A percentile compares a stretch with the other conserved stretches of the same genome.
These are phyloP conservation scores for Oscheius sp. DNA, from an alignment of 2,888 invertebrate genomes.

Conservation along the genomic window DNA sequence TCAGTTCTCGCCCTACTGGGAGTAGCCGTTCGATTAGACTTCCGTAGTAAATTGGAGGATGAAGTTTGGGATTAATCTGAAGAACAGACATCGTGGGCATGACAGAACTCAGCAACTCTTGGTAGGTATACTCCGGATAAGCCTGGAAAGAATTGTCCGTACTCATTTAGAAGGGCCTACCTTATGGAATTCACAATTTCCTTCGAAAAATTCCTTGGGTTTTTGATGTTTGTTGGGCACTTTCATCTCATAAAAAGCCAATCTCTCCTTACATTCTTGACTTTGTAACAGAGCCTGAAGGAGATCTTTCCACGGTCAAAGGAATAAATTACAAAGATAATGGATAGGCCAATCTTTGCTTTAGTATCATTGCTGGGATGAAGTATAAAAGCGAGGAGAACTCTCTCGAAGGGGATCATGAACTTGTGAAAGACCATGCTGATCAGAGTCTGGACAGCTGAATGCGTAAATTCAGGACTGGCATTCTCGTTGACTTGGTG, in stretches of 20 bases:
- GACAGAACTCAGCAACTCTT: slow-evolving; percentile 29
- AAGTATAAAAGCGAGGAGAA: slow-evolving; percentile 61
- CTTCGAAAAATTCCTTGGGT: slow-evolving; percentile 55
- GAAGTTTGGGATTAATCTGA: slow-evolving; percentile 31
- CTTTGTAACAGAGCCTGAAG: slow-evolving; percentile 35
- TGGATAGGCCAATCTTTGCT: slow-evolving; percentile 43
- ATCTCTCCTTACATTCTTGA: slow-evolving; percentile 38
- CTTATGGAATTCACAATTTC: slow-evolving; percentile 56
- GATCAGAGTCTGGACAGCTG: slow-evolving; percentile 53
- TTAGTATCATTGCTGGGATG: slow-evolving; percentile 63
- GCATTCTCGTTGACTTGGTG: slow-evolving; percentile 15
- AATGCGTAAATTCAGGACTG: neutral
- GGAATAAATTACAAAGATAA: slow-evolving; percentile 39
- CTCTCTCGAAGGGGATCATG: slow-evolving; percentile 61
- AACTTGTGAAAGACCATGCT: slow-evolving; percentile 57
- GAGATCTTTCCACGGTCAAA: neutral
- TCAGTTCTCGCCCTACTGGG: slow-evolving; percentile 42
- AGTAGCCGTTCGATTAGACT: slow-evolving; percentile 52
- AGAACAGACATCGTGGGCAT: neutral
- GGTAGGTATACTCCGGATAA: slow-evolving; percentile 50
- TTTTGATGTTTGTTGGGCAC: slow-evolving; percentile 35
- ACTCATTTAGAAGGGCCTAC: neutral
- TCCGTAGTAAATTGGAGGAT: slow-evolving; percentile 51
- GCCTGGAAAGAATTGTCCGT: slow-evolving; percentile 37
- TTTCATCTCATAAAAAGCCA: slow-evolving; percentile 40